Evolutionary conservation across 2,797 vertebrate species (phyloP).

Genomic region (Muscicapa striata): DNA sequence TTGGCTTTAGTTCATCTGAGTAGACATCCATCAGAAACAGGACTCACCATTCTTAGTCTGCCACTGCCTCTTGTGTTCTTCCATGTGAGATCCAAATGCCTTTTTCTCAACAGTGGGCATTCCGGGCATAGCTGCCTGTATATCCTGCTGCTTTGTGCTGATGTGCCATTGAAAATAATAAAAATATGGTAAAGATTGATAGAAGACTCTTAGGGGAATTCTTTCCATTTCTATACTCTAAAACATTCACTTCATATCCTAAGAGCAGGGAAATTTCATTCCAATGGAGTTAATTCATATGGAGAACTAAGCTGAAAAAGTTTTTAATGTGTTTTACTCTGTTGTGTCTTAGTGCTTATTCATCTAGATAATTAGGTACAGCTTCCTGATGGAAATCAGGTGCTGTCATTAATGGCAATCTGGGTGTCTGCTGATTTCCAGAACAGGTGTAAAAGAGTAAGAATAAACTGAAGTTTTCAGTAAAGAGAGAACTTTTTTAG

Average conservation of each 20-base stretch:
- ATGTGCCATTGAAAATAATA: neutral
- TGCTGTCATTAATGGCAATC: neutral
- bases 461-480: conserved; percentile 19
- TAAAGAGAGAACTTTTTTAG: neutral
- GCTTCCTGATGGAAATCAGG: neutral
- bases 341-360: neutral
- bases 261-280: neutral
- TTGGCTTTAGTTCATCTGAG: neutral
- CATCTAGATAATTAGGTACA: neutral
- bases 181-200: neutral
- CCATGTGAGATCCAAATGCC: neutral
- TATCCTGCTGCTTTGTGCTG: neutral
- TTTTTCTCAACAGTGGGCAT: neutral
- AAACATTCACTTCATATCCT: neutral
- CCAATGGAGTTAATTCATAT: neutral
- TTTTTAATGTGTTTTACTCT: neutral
- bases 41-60: neutral
- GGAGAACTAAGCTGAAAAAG: neutral
- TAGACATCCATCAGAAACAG: neutral
- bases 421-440: neutral
- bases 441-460: neutral
- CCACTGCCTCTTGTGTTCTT: neutral
- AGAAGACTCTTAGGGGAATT: neutral
- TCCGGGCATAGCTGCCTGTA: neutral
- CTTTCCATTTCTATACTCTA: neutral